phyloP scores from a whole-genome alignment of 2,797 vertebrate species.

The Artibeus jamaicensis region DNA sequence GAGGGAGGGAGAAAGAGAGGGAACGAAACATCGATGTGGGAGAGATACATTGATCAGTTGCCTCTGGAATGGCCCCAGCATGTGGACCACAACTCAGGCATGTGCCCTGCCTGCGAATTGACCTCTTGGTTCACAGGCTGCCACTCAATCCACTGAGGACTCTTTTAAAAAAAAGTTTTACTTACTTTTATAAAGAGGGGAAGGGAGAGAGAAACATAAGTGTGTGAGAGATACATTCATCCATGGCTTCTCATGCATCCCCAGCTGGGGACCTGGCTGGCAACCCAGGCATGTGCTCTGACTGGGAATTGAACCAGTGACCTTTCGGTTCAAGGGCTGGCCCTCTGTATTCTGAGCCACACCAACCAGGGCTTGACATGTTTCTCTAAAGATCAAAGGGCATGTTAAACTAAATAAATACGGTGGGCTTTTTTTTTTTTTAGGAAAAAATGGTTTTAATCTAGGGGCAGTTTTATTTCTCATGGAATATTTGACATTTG shows the following conservation, averaged over 20 bases:
- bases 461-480: background rate
- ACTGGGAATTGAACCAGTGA: background rate
- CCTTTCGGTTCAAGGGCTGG: background rate
- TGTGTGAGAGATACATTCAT: too few relatives aligned
- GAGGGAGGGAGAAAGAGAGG: background rate
- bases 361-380: background rate
- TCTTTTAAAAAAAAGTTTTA: too few relatives aligned
- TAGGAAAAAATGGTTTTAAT: background rate
- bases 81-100: background rate
- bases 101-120: too few relatives aligned
- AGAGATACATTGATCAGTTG: background rate
- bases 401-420: slow-evolving; percentile 59
- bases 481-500: background rate
- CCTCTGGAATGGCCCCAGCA: background rate
- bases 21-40: background rate
- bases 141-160: too few relatives aligned
- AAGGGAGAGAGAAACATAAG: too few relatives aligned
- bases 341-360: background rate
- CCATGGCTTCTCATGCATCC: too few relatives aligned
- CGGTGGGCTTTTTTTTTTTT: background rate
- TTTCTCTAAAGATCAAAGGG: slow-evolving; percentile 49
- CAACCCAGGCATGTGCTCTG: background rate
- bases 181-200: too few relatives aligned
- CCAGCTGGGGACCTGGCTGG: too few relatives aligned
- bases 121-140: too few relatives aligned